phyloP scores from a whole-genome alignment of 2,797 vertebrate genomes.

The Peromyscus nudipes region DNA sequence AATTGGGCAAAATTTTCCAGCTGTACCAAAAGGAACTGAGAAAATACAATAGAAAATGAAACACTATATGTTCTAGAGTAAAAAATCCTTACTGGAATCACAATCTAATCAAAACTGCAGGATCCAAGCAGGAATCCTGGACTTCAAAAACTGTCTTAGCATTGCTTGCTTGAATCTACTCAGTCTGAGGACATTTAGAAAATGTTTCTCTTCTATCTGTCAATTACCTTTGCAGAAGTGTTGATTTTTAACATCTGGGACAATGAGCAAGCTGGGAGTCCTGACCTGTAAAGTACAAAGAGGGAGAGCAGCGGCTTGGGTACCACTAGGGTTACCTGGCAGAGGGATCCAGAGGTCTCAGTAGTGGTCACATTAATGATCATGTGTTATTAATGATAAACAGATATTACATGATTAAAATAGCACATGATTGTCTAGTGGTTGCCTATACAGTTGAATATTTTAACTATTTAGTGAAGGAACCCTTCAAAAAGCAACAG shows the following conservation, averaged over 20 bases:
- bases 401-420: conserved; percentile 54
- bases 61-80: background rate
- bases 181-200: conserved; percentile 8
- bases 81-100: conserved; percentile 1
- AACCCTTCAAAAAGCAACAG: conserved; percentile 27
- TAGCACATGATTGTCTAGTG: conserved; percentile 52
- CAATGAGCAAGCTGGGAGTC: background rate
- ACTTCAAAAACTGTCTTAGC: background rate
- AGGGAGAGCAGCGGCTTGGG: background rate
- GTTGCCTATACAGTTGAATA: conserved; percentile 24
- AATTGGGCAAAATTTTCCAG: background rate
- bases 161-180: conserved; percentile 40
- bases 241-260: conserved; percentile 16
- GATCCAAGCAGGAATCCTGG: background rate
- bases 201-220: conserved; percentile 47
- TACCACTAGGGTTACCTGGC: background rate
- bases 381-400: background rate
- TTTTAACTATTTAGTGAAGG: conserved; percentile 45
- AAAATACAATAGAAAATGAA: conserved; percentile 27
- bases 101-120: background rate
- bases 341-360: background rate
- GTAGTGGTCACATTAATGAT: background rate
- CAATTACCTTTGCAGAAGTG: conserved; percentile 17
- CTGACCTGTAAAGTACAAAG: background rate
- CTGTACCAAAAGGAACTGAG: background rate